Evolutionary conservation across 2,888 invertebrate species (phyloP), one percentile per base, ranked within the genome.

Genomic region (Drosophila meridiana): DNA sequence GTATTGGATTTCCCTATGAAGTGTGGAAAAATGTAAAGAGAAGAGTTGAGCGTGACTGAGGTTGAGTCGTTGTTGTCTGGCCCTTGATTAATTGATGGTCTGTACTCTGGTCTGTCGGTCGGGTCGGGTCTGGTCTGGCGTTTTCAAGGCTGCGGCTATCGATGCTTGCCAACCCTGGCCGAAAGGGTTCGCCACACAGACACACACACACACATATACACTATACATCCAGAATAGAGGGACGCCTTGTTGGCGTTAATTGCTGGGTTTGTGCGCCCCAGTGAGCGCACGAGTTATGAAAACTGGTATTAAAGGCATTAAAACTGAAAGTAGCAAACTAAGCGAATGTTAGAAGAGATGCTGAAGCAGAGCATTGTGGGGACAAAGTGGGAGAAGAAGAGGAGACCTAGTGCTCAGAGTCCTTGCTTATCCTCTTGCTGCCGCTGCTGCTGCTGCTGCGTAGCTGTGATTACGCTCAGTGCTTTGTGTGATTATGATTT

Each of bases 241-340:
- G 56, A 42, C 28, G 53, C 62, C 68, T 61, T 64, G 80, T 53
- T 70, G 76, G 88, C 83, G 83, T 83, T 83, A 83, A 88, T 83
- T 88, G 86, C 83, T 78, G 75, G 78, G 80, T 67, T 80, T 71
- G 69, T 69, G 69, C 80, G 78, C 81, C 83, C 86, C 89, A 80
- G 80, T 79, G 87, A 79, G 87, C 82, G 87, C 87, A 89, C 82
- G 87, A 84, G 84, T 87, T 84, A 84, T 84, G 89, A 82, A 89
- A 89, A 84, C 87, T 84, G 86, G 83, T 83, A 83, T 83, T 83
- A 88, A 78, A 86, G 78, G 81, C 78, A 79, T 79, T 79, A 79
- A 78, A 79, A 79, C 78, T 80, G 81, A 78, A 78, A 78, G 78
- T 78, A 80, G 77, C 78, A 69, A 68, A 64, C 88, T 85, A 85